Percentiles rank a stretch among this genome's conserved stretches.
These are phyloP conservation scores for Lithobates pipiens DNA, from an alignment of 2,797 vertebrate genomes.

Conservation along the genomic window DNA sequence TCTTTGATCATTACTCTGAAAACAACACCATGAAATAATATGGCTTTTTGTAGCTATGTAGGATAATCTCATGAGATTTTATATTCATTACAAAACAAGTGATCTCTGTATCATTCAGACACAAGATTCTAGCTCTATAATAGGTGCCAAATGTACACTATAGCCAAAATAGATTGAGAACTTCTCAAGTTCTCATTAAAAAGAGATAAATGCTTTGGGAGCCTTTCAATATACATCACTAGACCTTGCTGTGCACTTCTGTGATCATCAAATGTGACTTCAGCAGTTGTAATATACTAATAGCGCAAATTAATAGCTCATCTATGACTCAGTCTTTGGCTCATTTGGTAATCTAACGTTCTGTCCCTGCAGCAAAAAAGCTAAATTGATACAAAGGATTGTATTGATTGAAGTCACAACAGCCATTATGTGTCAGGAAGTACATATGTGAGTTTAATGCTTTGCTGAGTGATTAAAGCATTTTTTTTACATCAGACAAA, in stretches of 20 bases:
- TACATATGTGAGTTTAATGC: neutral
- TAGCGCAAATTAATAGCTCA: conserved; percentile 51
- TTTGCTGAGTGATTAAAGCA: neutral
- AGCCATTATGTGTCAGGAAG: conserved; percentile 8
- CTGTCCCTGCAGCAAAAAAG: conserved; percentile 65
- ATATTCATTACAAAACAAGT: conserved; percentile 29
- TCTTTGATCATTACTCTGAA: conserved; percentile 26
- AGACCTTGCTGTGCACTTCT: conserved; percentile 19
- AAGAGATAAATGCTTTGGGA: conserved; percentile 35
- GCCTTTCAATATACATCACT: conserved; percentile 38
- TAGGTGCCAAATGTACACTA: conserved; percentile 31
- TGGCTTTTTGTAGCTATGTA: conserved; percentile 39
- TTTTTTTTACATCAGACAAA: no score
- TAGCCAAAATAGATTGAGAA: conserved; percentile 25
- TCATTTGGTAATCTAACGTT: conserved; percentile 52
- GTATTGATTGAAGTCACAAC: conserved; percentile 40
- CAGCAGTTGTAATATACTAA: conserved; percentile 41
- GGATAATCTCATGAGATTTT: conserved; percentile 24
- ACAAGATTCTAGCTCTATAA: conserved; percentile 43
- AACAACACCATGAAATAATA: conserved; percentile 40
- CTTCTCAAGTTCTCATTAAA: conserved; percentile 50
- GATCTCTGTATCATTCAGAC: conserved; percentile 14
- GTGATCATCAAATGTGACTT: neutral
- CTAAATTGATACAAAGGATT: conserved; percentile 60
- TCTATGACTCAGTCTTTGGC: conserved; percentile 40